These are phyloP conservation scores for Torymus auratus DNA, from an alignment of 2,888 invertebrate genomes.

Conservation along the genomic window DNA sequence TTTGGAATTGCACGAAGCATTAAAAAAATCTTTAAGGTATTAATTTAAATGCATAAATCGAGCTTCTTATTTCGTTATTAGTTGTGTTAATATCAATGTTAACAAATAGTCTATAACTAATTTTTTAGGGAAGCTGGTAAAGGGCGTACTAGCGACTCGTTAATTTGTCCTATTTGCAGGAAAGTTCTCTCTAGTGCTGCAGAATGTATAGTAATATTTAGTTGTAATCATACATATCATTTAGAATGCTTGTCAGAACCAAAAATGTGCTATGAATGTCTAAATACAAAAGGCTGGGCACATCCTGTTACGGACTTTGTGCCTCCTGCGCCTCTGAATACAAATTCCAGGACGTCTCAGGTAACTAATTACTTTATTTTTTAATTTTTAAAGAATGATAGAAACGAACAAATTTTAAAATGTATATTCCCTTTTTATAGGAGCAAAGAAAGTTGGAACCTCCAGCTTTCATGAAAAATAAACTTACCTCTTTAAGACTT, in stretches of 20 bases:
- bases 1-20: conserved; percentile 82
- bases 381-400: no score
- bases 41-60: conserved; percentile 13
- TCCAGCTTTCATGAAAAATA: conserved; percentile 71
- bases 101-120: conserved; percentile 24
- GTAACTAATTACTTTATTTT: background rate
- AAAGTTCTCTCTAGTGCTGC: conserved; percentile 68
- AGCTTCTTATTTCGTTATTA: background rate
- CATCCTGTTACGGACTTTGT: conserved; percentile 66
- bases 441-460: conserved; percentile 70
- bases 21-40: conserved; percentile 72
- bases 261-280: conserved; percentile 72
- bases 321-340: conserved; percentile 65
- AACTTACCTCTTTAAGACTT: conserved; percentile 70
- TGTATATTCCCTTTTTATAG: conserved; percentile 60
- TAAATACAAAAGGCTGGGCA: conserved; percentile 73
- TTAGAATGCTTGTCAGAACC: conserved; percentile 71
- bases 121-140: conserved; percentile 69
- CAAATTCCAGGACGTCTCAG: conserved; percentile 33
- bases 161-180: conserved; percentile 71
- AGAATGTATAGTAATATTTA: conserved; percentile 71
- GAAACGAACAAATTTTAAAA: no score
- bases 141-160: conserved; percentile 69
- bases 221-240: conserved; percentile 74
- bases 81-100: conserved; percentile 6